Conservation (phyloP, 2,888 invertebrate species). For the Capitulum mitella region DNA sequence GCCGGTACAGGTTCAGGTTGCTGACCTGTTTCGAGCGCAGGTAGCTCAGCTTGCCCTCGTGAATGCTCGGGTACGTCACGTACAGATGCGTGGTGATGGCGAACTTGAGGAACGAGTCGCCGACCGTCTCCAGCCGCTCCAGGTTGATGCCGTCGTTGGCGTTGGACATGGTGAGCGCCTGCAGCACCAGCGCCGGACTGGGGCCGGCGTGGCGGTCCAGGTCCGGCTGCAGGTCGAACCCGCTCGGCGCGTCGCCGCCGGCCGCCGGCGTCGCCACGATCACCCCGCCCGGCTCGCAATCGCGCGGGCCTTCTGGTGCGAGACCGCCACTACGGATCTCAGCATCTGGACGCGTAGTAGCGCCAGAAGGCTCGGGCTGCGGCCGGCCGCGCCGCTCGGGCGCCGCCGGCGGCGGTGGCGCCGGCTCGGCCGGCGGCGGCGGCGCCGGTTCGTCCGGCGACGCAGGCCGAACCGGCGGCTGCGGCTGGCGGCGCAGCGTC, state of each 20-base stretch:
- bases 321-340: constrained; percentile 30
- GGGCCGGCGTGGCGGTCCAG: constrained; percentile 78
- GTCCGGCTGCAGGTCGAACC: constrained; percentile 75
- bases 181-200: constrained; percentile 84
- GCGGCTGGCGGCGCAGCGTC: background rate
- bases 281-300: background rate
- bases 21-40: constrained; percentile 94
- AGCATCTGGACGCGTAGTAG: constrained; percentile 26
- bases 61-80: constrained; percentile 89
- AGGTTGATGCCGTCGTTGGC: constrained; percentile 97
- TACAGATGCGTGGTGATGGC: constrained; percentile 96
- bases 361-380: background rate
- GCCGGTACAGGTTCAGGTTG: constrained; percentile 85
- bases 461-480: background rate
- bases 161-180: constrained; percentile 97
- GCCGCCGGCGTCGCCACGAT: background rate
- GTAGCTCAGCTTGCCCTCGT: constrained; percentile 96
- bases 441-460: too few species aligned
- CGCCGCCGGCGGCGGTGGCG: background rate
- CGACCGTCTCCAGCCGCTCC: constrained; percentile 94
- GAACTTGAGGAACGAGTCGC: constrained; percentile 90
- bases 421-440: background rate
- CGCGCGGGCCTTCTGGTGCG: constrained; percentile 23
- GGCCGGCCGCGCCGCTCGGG: background rate
- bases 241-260: background rate